These are phyloP conservation scores for Salvator merianae DNA, from an alignment of 2,113 vertebrate genomes.

Conservation along the genomic window DNA sequence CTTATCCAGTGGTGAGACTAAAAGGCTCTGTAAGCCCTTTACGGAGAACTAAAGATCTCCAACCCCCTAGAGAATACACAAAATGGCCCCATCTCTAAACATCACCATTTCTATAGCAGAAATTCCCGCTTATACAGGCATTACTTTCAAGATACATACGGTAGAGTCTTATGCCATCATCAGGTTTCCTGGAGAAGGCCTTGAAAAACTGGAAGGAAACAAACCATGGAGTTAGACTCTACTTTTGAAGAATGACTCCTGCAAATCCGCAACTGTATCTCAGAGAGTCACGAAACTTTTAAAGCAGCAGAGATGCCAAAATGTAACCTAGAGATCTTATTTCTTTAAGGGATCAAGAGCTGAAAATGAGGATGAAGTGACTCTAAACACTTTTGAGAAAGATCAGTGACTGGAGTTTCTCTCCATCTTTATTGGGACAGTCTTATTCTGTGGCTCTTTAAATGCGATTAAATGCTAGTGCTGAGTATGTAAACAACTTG, in stretches of 20 bases:
- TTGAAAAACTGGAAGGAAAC: conserved; percentile 83
- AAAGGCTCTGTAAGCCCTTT: no score
- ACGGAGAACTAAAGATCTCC: no score
- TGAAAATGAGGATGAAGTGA: not conserved
- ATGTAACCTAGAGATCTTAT: not conserved
- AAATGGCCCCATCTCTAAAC: no score
- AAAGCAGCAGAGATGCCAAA: not conserved
- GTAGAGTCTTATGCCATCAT: conserved; percentile 66
- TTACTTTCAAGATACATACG: conserved; percentile 73
- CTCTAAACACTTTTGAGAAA: not conserved
- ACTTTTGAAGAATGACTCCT: not conserved
- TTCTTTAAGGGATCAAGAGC: not conserved
- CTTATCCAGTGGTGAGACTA: no score
- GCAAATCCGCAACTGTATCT: not conserved
- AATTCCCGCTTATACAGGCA: not conserved
- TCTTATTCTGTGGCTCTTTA: not conserved
- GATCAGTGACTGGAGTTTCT: not conserved
- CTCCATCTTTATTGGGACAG: not conserved
- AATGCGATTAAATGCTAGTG: not conserved
- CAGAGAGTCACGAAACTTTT: not conserved
- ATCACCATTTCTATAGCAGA: rapidly evolving
- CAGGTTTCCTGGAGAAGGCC: conserved; percentile 76
- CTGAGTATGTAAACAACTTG: not conserved
- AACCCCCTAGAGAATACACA: no score
- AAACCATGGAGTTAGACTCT: not conserved